Conservation (phyloP, 1,140 invertebrate species). For the Choristoneura fumiferana region DNA sequence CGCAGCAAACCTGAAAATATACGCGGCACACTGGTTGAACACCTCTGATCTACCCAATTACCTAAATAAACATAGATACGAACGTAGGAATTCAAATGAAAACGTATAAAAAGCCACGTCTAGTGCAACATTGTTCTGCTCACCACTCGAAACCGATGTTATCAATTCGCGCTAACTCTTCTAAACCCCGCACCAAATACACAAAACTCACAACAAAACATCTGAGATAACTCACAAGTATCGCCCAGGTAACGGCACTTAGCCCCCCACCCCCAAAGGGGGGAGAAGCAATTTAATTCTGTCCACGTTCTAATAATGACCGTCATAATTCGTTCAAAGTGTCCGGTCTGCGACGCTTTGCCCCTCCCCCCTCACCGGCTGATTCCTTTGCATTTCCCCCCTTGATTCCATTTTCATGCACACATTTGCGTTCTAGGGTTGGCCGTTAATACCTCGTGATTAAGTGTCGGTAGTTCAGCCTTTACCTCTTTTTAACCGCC, state of each 20-base stretch:
- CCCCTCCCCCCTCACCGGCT: constrained; percentile 55
- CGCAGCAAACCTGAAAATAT: too few relatives aligned
- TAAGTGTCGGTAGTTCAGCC: too few relatives aligned
- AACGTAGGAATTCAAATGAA: too few relatives aligned
- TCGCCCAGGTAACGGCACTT: neutral
- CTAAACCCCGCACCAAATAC: neutral
- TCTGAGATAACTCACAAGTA: too few relatives aligned
- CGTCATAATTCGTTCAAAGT: constrained; percentile 80
- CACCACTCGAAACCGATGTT: too few relatives aligned
- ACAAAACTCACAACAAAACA: neutral
- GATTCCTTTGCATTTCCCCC: constrained; percentile 75
- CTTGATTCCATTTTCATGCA: constrained; percentile 72
- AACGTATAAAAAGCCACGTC: too few relatives aligned
- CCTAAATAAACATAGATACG: too few relatives aligned
- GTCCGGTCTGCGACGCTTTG: constrained; percentile 76
- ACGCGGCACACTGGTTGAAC: too few relatives aligned
- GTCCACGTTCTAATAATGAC: constrained; percentile 80
- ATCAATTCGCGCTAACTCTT: neutral
- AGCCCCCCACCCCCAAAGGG: neutral
- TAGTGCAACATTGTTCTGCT: too few relatives aligned
- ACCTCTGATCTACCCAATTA: too few relatives aligned
- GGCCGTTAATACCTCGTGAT: neutral
- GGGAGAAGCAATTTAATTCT: constrained; percentile 78
- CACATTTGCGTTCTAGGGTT: constrained; percentile 44
- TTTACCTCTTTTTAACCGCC: too few relatives aligned